Percentiles rank a stretch among this genome's conserved stretches.
These are phyloP conservation scores for Drosophila putrida DNA, from an alignment of 2,888 invertebrate genomes.

Conservation along the genomic window DNA sequence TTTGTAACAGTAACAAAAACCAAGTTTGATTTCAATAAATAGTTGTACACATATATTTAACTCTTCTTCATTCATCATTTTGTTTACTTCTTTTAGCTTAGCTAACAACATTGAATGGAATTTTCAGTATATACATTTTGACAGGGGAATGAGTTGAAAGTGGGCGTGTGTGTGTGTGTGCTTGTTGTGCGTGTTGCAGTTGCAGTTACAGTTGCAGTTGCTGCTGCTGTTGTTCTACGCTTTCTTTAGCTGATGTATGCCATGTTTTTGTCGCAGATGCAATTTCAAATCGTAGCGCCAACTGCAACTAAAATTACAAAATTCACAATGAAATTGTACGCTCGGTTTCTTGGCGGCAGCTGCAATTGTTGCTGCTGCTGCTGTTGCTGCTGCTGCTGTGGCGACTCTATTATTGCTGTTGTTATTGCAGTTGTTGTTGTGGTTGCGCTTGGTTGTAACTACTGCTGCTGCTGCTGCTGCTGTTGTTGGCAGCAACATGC, in stretches of 20 bases:
- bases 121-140: constrained; percentile 37
- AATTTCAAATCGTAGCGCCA: constrained; percentile 86
- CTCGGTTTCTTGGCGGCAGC: constrained; percentile 74
- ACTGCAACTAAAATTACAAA: constrained; percentile 85
- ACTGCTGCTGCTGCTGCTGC: constrained; percentile 39
- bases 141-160: not conserved
- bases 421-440: constrained; percentile 30
- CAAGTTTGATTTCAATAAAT: constrained; percentile 71
- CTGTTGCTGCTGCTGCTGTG: constrained; percentile 27
- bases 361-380: constrained; percentile 33
- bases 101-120: constrained; percentile 66
- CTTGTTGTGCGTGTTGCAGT: not conserved
- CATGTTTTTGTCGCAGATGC: constrained; percentile 85
- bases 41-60: constrained; percentile 81
- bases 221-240: constrained; percentile 47
- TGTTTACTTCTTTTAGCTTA: constrained; percentile 55
- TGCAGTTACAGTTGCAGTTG: not conserved
- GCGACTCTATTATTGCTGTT: constrained; percentile 26
- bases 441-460: constrained; percentile 19
- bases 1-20: constrained; percentile 47
- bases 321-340: constrained; percentile 84
- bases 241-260: constrained; percentile 85
- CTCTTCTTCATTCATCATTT: constrained; percentile 37
- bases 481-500: constrained; percentile 77
- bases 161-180: not conserved